phyloP scores from a whole-genome alignment of 2,888 invertebrate species.

The Lasioglossum zephyrum region DNA sequence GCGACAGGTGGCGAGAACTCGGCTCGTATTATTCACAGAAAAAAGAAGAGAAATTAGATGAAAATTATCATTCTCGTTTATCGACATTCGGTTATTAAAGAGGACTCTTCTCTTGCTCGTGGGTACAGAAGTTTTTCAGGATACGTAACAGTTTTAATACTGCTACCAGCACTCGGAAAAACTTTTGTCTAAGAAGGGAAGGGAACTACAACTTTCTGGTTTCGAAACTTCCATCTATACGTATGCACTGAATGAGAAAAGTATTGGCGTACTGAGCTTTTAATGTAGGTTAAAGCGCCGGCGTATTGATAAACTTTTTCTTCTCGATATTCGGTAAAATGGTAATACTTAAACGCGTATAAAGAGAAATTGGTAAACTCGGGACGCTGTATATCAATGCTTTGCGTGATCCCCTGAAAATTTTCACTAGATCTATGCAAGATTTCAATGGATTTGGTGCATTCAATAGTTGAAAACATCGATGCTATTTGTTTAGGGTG shows the following conservation, averaged over 20 bases:
- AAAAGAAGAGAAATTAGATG: neutral
- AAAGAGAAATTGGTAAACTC: neutral
- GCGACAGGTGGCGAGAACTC: neutral
- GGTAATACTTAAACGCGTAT: neutral
- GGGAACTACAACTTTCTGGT: neutral
- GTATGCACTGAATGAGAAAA: neutral
- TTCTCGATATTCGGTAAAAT: neutral
- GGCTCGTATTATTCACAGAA: neutral
- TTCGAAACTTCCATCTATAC: neutral
- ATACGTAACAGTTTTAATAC: slow-evolving; percentile 5
- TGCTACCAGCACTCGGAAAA: neutral
- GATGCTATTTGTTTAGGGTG: too few species aligned
- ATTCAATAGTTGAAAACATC: too few species aligned
- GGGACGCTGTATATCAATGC: too few species aligned
- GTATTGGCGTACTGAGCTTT: neutral
- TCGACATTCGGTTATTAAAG: neutral
- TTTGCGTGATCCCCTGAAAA: too few species aligned
- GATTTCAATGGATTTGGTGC: too few species aligned
- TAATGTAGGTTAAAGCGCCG: neutral
- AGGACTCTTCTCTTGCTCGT: neutral
- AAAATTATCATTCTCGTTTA: neutral
- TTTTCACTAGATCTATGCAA: too few species aligned
- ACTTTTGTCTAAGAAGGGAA: neutral
- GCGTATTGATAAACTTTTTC: neutral
- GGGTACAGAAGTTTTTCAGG: neutral